These are phyloP conservation scores for Cryptophagus acutangulus DNA, from an alignment of 2,888 invertebrate genomes.

Conservation along the genomic window DNA sequence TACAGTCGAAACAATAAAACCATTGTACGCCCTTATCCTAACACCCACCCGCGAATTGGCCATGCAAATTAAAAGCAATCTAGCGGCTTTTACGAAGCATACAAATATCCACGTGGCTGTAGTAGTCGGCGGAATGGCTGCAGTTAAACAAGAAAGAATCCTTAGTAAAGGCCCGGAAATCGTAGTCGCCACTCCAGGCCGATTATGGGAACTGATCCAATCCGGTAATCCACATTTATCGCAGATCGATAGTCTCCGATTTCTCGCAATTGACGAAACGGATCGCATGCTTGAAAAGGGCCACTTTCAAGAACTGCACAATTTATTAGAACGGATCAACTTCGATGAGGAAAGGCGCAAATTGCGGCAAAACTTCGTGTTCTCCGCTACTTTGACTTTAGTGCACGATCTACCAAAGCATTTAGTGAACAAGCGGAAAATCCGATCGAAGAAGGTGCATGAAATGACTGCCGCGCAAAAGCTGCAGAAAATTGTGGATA, in stretches of 20 bases:
- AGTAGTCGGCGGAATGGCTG: slow-evolving; percentile 90
- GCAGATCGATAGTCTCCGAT: slow-evolving; percentile 69
- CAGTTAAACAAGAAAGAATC: slow-evolving; percentile 88
- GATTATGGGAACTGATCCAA: slow-evolving; percentile 89
- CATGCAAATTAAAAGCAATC: slow-evolving; percentile 86
- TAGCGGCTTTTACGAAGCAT: slow-evolving; percentile 73
- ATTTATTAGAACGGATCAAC: slow-evolving; percentile 76
- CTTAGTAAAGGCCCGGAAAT: slow-evolving; percentile 82
- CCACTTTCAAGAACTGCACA: slow-evolving; percentile 88
- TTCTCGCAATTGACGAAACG: slow-evolving; percentile 94
- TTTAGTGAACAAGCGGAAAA: slow-evolving; percentile 55
- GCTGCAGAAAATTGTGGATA: slow-evolving; percentile 68
- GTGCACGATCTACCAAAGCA: slow-evolving; percentile 80
- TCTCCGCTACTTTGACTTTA: slow-evolving; percentile 93
- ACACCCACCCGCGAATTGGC: slow-evolving; percentile 97
- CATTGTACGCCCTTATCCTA: slow-evolving; percentile 78
- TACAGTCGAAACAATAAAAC: slow-evolving; percentile 43
- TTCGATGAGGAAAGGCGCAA: slow-evolving; percentile 56
- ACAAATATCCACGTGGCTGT: slow-evolving; percentile 73
- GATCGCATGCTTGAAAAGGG: slow-evolving; percentile 97
- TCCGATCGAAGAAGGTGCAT: slow-evolving; percentile 51
- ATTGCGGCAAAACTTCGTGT: slow-evolving; percentile 86
- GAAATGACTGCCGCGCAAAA: slow-evolving; percentile 72
- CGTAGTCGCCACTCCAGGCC: slow-evolving; percentile 94
- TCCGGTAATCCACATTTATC: slow-evolving; percentile 73